Conservation (phyloP, 2,888 invertebrate species). For the Pristionchus entomophagus region DNA sequence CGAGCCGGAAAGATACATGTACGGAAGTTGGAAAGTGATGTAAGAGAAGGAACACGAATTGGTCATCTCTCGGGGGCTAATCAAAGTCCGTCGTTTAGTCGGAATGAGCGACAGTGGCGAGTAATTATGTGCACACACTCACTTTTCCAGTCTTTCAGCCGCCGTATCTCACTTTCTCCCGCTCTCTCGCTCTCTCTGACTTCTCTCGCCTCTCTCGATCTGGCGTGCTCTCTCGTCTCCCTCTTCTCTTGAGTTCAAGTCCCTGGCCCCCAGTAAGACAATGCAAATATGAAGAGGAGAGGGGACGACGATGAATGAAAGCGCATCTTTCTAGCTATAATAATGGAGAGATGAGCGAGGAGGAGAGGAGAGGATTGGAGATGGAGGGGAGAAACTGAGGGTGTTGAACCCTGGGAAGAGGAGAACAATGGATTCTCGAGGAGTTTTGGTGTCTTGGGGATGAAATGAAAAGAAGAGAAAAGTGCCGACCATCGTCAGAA, state of each 20-base stretch:
- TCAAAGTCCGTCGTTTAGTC: slow-evolving; percentile 27
- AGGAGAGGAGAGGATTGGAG: neutral
- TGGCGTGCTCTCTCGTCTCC: neutral
- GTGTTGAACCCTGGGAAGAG: neutral
- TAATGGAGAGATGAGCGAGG: slow-evolving; percentile 2
- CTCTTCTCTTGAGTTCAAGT: slow-evolving; percentile 22
- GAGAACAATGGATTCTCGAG: slow-evolving; percentile 18
- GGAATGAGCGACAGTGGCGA: neutral
- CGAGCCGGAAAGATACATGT: too few species aligned
- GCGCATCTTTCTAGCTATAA: neutral
- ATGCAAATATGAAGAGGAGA: slow-evolving; percentile 21
- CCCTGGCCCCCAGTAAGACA: slow-evolving; percentile 3
- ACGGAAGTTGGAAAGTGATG: too few species aligned
- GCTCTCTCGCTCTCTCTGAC: neutral
- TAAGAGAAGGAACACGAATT: neutral
- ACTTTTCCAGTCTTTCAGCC: neutral
- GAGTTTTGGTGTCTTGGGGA: neutral
- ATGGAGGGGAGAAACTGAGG: neutral
- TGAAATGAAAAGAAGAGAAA: neutral
- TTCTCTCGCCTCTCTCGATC: slow-evolving; percentile 10
- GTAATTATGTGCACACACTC: slow-evolving; percentile 20
- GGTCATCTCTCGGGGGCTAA: neutral
- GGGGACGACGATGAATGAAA: neutral
- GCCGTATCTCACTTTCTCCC: neutral
- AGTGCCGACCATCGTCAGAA: neutral